Base-by-base conservation (phyloP, 2,113 vertebrate species). In the Tachycineta bicolor region DNA sequence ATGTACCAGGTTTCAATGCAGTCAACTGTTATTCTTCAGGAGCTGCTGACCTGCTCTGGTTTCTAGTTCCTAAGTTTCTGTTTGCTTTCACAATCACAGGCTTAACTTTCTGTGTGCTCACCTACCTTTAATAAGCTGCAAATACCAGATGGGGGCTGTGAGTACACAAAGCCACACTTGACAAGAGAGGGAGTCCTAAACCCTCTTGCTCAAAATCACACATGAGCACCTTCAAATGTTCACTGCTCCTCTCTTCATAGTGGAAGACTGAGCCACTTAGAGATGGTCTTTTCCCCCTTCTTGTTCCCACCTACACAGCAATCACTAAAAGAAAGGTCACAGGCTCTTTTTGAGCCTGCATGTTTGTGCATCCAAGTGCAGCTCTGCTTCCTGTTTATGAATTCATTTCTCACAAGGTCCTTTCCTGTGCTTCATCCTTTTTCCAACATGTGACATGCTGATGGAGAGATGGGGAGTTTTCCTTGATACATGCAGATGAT, bases 91-190 rank as follows among this genome's bases (percentile, higher is more conserved):
- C n/a, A 56, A 31, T 50, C 58, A 62, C 0, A 76, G 28, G 46
- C 18, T 69, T 56, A 50, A 18, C 11, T 34, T 81, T 33, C 39
- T 53, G 10, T 65, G n/a, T n/a, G 33, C 52, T 92, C 47, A 71
- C 18, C 26, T 60, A 25, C 34, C 6, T 60, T 29, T 49, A 39
- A 67, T n/a, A 31, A 44, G n/a, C 41, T 90, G 49, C 29, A 60
- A 43, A 50, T 52, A 73, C 20, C 41, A 89, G 52, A 12, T 9
- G 10, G 14, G 11, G 20, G 23, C 25, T 59, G 5, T 0, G 1
- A 82, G 34, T 15, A 60, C 63, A 69, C 28, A 7, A 20, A 75
- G 25, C n/a, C 69, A 68, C 17, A 34, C 37, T 19, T 23, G 14
- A 46, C 26, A 60, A 44, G 58, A 81, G 47, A 34, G 34, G 6